phyloP scores from a whole-genome alignment of 23 tunicate genomes.

The Trididemnum nubilum region DNA sequence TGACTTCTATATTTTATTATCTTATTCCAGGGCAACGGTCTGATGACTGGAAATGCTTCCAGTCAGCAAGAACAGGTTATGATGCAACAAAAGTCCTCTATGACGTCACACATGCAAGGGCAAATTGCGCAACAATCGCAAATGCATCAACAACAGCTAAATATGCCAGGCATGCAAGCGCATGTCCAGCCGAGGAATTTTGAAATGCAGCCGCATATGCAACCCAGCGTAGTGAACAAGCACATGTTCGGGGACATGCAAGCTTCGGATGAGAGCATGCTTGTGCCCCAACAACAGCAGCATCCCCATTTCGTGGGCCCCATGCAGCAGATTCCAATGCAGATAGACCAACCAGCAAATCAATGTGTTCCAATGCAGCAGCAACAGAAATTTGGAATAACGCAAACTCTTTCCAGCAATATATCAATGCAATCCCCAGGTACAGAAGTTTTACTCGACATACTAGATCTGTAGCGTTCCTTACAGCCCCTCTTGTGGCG shows the following conservation, averaged over 20 bases:
- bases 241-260: not conserved
- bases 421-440: conserved; percentile 11
- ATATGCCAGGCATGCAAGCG: not conserved
- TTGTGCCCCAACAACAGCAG: conserved; percentile 26
- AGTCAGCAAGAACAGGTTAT: not conserved
- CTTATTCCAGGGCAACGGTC: conserved; percentile 8
- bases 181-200: conserved; percentile 14
- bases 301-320: conserved; percentile 8
- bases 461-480: too few species aligned
- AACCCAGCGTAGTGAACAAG: not conserved
- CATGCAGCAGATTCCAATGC: conserved; percentile 13
- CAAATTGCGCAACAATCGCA: conserved; percentile 5
- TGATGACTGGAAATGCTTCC: not conserved
- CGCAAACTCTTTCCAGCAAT: not conserved
- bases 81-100: conserved; percentile 4
- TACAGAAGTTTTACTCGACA: too few species aligned
- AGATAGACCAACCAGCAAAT: not conserved
- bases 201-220: conserved; percentile 18
- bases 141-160: conserved; percentile 29
- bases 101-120: not conserved
- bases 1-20: too few species aligned
- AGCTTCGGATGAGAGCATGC: not conserved
- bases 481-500: too few species aligned
- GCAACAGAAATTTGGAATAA: conserved; percentile 9
- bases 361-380: conserved; percentile 10